Evolutionary conservation across 2,888 invertebrate genomes (phyloP).

Genomic region (Margaritifera margaritifera): DNA sequence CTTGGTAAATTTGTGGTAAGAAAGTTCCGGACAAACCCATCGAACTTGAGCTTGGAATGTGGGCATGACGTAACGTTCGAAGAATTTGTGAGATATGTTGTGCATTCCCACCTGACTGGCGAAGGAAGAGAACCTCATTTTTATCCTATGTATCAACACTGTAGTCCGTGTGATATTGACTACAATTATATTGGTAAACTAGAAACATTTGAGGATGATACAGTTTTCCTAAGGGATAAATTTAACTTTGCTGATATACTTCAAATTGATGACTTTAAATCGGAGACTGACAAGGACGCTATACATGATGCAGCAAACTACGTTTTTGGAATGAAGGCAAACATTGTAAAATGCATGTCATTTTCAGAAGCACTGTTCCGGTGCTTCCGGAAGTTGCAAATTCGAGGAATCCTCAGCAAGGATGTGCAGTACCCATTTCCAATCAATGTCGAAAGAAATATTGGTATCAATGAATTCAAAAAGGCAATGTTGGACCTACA

Average conservation of each 20-base stretch:
- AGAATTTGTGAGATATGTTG: conserved; percentile 52
- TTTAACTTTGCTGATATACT: conserved; percentile 18
- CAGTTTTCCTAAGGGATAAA: conserved; percentile 26
- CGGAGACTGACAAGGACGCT: conserved; percentile 34
- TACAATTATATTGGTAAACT: conserved; percentile 50
- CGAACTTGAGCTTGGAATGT: conserved; percentile 34
- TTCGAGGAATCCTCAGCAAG: conserved; percentile 41
- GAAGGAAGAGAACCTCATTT: conserved; percentile 50
- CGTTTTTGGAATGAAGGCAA: conserved; percentile 29
- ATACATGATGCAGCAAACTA: conserved; percentile 34
- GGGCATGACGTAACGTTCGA: conserved; percentile 56
- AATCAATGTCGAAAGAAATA: conserved; percentile 6
- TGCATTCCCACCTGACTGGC: conserved; percentile 42
- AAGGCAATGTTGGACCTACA: conserved; percentile 26
- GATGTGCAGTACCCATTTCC: conserved; percentile 34
- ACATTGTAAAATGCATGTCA: conserved; percentile 33
- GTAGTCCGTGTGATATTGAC: conserved; percentile 37
- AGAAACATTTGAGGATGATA: conserved; percentile 47
- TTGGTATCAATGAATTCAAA: conserved; percentile 23
- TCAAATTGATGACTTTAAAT: conserved; percentile 25
- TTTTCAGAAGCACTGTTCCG: conserved; percentile 28
- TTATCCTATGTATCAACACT: conserved; percentile 53
- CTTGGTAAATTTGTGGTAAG: conserved; percentile 43
- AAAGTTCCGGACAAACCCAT: conserved; percentile 39
- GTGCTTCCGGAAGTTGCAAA: conserved; percentile 43